phyloP scores from a whole-genome alignment of 2,113 vertebrate genomes.

The Mionectes macconnelli region DNA sequence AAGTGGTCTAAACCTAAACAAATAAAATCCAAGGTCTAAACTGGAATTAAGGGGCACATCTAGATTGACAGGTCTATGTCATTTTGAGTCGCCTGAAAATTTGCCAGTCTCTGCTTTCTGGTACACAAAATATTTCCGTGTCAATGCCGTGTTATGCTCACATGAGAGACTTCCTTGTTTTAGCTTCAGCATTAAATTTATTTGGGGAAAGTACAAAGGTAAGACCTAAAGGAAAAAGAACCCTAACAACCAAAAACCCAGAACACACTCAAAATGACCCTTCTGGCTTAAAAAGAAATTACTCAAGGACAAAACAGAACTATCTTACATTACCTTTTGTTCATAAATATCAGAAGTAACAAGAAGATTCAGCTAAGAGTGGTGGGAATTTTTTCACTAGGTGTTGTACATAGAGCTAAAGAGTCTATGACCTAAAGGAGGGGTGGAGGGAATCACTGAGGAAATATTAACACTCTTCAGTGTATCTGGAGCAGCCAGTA shows the following conservation, averaged over 20 bases:
- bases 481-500: not conserved
- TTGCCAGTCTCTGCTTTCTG: not conserved
- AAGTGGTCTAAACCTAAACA: not conserved
- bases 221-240: not conserved
- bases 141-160: not conserved
- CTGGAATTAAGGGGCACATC: not conserved
- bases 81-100: not conserved
- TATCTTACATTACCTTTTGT: not conserved
- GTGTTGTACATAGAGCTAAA: not conserved
- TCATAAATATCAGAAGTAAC: not conserved
- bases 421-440: not conserved
- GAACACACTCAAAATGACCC: not conserved
- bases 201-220: not conserved
- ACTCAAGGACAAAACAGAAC: not conserved
- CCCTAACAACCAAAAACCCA: not conserved
- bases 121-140: not conserved
- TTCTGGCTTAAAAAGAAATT: not conserved
- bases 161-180: not conserved
- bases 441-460: rapidly evolving
- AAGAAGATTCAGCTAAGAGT: not conserved
- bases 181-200: not conserved
- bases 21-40: not conserved
- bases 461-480: not conserved
- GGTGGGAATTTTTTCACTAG: not conserved
- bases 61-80: not conserved